A percentile compares a stretch with the other conserved stretches of the same genome.
These are phyloP conservation scores for Lagorchestes hirsutus DNA, from an alignment of 2,797 vertebrate species.

Conservation along the genomic window DNA sequence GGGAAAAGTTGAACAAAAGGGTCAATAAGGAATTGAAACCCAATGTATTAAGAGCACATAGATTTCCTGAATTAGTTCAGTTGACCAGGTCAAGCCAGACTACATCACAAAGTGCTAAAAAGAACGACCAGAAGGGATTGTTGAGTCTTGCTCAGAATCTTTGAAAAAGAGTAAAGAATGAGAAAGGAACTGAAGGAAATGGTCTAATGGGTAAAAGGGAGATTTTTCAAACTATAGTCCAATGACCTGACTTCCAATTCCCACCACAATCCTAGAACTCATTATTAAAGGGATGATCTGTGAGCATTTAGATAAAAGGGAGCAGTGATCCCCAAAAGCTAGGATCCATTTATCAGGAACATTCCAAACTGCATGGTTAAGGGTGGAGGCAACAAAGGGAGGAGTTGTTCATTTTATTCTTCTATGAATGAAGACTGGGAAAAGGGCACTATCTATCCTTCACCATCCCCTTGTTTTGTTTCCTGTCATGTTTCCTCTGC, in stretches of 20 bases:
- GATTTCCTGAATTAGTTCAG: neutral
- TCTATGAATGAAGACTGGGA: neutral
- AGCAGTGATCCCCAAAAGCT: neutral
- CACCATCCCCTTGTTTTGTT: neutral
- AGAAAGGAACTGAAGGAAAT: neutral
- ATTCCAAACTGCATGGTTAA: neutral
- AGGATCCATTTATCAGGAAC: neutral
- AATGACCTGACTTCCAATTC: neutral
- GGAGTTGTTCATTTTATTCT: neutral
- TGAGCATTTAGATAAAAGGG: neutral
- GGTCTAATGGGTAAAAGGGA: neutral
- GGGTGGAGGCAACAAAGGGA: neutral
- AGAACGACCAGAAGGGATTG: neutral
- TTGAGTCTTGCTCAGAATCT: neutral
- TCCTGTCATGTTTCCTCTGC: neutral
- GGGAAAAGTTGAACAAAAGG: neutral
- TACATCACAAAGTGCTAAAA: neutral
- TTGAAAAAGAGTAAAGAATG: neutral
- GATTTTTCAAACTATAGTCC: neutral
- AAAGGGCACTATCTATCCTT: neutral
- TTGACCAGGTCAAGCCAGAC: neutral
- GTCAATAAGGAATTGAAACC: no score
- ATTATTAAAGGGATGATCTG: neutral
- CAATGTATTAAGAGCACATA: neutral
- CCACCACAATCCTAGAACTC: neutral